Conservation (phyloP, 2,797 vertebrate genomes). For the Nasua narica region DNA sequence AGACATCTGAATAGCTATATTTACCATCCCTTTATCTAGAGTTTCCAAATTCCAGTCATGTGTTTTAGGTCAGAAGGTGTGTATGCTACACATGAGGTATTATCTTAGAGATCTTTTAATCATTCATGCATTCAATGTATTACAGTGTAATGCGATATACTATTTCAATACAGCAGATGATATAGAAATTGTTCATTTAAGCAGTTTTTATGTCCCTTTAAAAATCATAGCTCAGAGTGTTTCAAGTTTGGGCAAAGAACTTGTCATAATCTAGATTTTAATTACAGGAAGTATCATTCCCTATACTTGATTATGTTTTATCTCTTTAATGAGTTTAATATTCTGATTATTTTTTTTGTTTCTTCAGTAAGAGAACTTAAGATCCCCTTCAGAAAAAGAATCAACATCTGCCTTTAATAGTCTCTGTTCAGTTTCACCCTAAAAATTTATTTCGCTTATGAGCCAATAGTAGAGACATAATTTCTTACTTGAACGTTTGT, state of each 20-base stretch:
- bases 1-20: background rate
- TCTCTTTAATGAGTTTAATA: conserved; percentile 15
- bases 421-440: background rate
- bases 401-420: background rate
- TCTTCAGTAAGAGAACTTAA: background rate
- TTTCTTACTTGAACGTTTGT: background rate
- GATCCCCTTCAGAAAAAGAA: background rate
- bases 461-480: background rate
- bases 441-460: background rate
- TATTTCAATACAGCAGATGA: background rate
- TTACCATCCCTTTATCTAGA: background rate
- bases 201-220: background rate
- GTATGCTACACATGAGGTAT: background rate
- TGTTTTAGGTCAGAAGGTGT: background rate
- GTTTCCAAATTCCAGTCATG: background rate
- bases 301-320: background rate
- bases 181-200: background rate
- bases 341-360: background rate
- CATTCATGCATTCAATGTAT: background rate
- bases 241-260: background rate
- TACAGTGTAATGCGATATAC: background rate
- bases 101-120: background rate
- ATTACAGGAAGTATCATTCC: background rate
- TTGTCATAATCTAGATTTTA: background rate
- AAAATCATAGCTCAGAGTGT: background rate